Percentiles rank a stretch among this genome's conserved stretches.
These are phyloP conservation scores for Limnephilus marmoratus DNA, from an alignment of 2,888 invertebrate species.

Conservation along the genomic window DNA sequence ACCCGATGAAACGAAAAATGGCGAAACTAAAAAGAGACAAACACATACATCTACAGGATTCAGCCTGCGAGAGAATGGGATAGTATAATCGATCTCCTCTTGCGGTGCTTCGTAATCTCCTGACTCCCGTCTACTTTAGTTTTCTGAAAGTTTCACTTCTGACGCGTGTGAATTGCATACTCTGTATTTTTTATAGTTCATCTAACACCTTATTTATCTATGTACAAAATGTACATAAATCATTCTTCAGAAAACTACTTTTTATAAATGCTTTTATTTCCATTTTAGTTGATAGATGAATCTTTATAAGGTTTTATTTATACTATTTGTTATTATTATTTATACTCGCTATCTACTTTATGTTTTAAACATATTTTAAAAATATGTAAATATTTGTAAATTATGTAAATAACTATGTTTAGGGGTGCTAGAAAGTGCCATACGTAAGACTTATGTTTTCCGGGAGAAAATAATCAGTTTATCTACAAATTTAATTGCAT, in stretches of 20 bases:
- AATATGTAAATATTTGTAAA: conserved; percentile 48
- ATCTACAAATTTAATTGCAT: not conserved
- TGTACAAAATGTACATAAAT: not conserved
- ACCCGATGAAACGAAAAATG: too few species aligned
- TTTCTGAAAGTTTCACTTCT: too few species aligned
- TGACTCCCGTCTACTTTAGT: too few species aligned
- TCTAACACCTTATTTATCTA: not conserved
- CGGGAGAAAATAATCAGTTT: not conserved
- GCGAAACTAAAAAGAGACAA: too few species aligned
- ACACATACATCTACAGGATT: too few species aligned
- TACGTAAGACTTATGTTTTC: conserved; percentile 18
- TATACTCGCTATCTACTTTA: conserved; percentile 36
- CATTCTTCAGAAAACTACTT: not conserved
- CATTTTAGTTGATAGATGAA: not conserved
- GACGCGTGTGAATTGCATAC: too few species aligned
- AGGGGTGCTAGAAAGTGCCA: not conserved
- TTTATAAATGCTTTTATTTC: not conserved
- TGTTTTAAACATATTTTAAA: conserved; percentile 39
- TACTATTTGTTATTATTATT: conserved; percentile 23
- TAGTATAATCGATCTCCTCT: too few species aligned
- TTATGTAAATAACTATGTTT: conserved; percentile 32
- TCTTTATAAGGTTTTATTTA: conserved; percentile 38
- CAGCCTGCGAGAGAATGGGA: too few species aligned
- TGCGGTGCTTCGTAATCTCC: too few species aligned
- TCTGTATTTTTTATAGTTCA: not conserved